phyloP scores from a whole-genome alignment of 2,797 vertebrate species.

The Peromyscus attwateri region DNA sequence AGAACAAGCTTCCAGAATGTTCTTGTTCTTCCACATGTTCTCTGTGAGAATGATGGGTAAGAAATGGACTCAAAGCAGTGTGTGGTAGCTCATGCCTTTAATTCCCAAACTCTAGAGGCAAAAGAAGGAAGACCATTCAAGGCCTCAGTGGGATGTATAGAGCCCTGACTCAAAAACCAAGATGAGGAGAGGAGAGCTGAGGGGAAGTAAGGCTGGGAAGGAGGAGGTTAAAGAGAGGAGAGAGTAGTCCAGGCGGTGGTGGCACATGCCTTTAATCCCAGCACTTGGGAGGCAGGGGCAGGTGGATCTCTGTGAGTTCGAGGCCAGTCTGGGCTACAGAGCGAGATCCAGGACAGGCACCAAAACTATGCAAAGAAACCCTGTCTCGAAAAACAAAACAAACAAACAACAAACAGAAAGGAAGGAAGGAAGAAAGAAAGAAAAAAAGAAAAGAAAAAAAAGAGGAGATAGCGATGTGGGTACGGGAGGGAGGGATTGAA shows the following conservation, averaged over 20 bases:
- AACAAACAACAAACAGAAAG: too few species aligned
- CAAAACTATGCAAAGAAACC: too few species aligned
- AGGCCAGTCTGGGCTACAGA: too few species aligned
- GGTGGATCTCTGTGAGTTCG: too few species aligned
- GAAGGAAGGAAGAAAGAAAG: too few species aligned
- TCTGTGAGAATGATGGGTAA: background rate
- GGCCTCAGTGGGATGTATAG: background rate
- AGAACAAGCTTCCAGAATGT: slow-evolving; percentile 15
- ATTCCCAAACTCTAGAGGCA: background rate
- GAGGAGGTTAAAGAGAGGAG: background rate
- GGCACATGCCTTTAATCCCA: too few species aligned
- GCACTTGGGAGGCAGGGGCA: too few species aligned
- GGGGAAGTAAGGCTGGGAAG: too few species aligned
- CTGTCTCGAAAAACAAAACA: too few species aligned
- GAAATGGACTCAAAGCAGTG: background rate
- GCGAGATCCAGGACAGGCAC: too few species aligned
- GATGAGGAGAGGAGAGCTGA: background rate
- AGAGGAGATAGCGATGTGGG: background rate
- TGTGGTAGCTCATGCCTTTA: background rate
- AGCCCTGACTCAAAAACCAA: background rate
- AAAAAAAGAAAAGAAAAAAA: too few species aligned
- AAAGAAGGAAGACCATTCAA: background rate
- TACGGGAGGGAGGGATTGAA: background rate
- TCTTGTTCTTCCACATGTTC: slow-evolving; percentile 5
- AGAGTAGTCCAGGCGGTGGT: too few species aligned